Evolutionary conservation across 2,797 vertebrate species (phyloP), one percentile per base, ranked within the genome.

Genomic region (Clarias platycephalus): DNA sequence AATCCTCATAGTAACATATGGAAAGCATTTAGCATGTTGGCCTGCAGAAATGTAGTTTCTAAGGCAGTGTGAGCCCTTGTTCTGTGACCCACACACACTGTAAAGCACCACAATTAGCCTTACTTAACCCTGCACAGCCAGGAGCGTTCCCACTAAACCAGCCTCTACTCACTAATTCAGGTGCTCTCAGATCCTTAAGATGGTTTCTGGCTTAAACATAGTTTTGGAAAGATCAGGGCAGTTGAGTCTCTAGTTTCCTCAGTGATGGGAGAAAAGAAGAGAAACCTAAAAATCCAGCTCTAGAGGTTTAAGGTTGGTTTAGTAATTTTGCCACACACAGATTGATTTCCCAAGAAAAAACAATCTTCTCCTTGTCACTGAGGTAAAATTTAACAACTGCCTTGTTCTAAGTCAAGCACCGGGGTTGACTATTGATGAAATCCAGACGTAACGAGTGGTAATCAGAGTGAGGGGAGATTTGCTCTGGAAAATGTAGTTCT

Each of bases 401-500:
- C 85, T 86, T 55, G 80, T 88, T 90, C 84, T 83, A 28, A 82
- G 72, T 82, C 34, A 55, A 83, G 81, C 64, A 72, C 78, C 74
- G 66, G 70, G 74, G 84, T 53, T 78, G 80, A 58, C 77, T 28
- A 77, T 72, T 89, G 94, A 93, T 89, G 90, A 91, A 93, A 91
- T 64, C 89, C 93, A 94, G 94, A 88, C 85, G 87, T 87, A 72
- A 63, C 6, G 86, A 90, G 84, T 88, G 81, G 53, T 88, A 90
- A 91, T 89, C 86, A 24, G 26, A 5, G 81, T 89, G 90, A 90
- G 74, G 87, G 85, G 88, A 90, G 91, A 89, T 84, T 87, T 53
- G 82, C 90, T 93, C 94, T 94, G 94, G 92, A 91, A 93, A 94
- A 93, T 90, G 90, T 88, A 88, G 88, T 88, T 86, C 90, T 89